Conservation (phyloP, 2,113 vertebrate species). For the Sakesphorus luctuosus region DNA sequence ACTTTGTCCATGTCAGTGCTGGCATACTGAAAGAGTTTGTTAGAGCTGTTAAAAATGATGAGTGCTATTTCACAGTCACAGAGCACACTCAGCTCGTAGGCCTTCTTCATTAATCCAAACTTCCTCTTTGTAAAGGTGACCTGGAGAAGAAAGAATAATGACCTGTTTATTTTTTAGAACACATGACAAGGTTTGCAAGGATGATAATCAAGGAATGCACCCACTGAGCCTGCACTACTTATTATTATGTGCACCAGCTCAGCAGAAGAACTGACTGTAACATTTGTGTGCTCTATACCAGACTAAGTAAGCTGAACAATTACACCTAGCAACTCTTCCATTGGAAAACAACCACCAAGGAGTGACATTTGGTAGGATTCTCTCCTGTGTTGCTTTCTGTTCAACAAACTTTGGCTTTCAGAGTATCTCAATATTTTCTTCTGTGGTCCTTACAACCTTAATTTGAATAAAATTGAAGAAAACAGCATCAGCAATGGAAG, state of each 20-base stretch:
- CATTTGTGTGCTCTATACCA: neutral
- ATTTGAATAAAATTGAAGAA: neutral
- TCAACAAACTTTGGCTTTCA: neutral
- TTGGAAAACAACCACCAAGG: neutral
- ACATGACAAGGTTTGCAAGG: neutral
- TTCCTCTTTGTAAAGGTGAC: conserved; percentile 99
- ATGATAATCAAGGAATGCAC: neutral
- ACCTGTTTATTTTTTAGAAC: neutral
- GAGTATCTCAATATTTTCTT: neutral
- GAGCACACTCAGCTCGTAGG: conserved; percentile 97
- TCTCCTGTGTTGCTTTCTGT: neutral
- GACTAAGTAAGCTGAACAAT: neutral
- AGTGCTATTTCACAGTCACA: conserved; percentile 99
- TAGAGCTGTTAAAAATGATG: conserved; percentile 99
- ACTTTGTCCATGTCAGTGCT: conserved; percentile 99
- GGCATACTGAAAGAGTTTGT: conserved; percentile 99
- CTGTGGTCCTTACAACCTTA: neutral
- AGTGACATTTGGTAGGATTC: neutral
- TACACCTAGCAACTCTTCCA: neutral
- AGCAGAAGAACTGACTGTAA: neutral
- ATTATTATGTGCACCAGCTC: neutral
- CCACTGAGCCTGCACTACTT: neutral
- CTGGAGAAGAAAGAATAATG: conserved; percentile 72
- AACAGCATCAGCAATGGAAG: neutral
- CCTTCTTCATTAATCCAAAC: conserved; percentile 99